These are phyloP conservation scores for Hermodice carunculata DNA, from an alignment of 2,888 invertebrate species.

Conservation along the genomic window DNA sequence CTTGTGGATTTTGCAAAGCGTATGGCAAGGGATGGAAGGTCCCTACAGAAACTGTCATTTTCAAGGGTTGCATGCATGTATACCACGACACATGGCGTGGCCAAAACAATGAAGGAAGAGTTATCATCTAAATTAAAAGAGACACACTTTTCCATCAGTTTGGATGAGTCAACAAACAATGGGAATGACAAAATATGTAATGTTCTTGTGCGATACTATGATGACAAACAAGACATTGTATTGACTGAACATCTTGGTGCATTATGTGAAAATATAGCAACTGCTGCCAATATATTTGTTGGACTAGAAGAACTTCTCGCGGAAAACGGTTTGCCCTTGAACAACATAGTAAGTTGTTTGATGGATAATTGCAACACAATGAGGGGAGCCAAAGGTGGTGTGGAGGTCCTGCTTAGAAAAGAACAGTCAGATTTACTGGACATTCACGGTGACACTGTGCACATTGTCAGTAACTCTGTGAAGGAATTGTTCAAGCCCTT, in stretches of 20 bases:
- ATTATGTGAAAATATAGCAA: background rate
- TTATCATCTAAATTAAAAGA: background rate
- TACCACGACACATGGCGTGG: background rate
- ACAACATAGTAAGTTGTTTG: background rate
- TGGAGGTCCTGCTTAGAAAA: background rate
- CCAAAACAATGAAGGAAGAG: background rate
- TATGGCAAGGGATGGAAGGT: background rate
- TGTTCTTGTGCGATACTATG: background rate
- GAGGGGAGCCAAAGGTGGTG: background rate
- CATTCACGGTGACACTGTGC: background rate
- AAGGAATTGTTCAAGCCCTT: background rate
- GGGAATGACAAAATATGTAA: background rate
- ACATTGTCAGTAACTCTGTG: background rate
- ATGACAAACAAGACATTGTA: background rate
- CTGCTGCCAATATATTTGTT: background rate
- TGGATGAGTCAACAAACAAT: background rate
- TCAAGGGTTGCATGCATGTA: background rate
- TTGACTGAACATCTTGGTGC: background rate
- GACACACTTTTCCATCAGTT: background rate
- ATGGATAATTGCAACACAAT: background rate
- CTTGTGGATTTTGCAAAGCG: background rate
- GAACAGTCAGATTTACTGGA: background rate
- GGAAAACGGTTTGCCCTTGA: background rate
- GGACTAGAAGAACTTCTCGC: background rate
- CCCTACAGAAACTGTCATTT: background rate